Evolutionary conservation across 1,140 invertebrate genomes (phyloP), one percentile per base, ranked within the genome.

Genomic region (Camponotus pennsylvanicus): DNA sequence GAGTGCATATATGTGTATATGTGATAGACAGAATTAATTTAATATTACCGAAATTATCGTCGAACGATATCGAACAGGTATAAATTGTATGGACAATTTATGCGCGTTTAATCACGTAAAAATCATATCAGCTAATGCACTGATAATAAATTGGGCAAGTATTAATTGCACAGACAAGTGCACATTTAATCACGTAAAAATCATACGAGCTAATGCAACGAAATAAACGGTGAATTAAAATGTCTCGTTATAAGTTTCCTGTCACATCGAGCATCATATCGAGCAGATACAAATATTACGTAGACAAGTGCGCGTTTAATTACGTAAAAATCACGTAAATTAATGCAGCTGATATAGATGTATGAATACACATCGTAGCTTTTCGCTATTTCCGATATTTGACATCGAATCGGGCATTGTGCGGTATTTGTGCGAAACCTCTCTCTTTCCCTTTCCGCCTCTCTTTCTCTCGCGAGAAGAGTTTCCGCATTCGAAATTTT

Each of bases 151-250:
- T 80, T 69, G 64, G 64, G 34, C 64, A 40, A 18, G 15, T 70
- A 70, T 80, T 70, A 80, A 80, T 80, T 70, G 64, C 64, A 15
- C 77, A 11, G 77, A 80, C 66, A 57, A 55, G 66, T 70, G 52
- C 49, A 37, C 78, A 42, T 80, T 80, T 83, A 83, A 83, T 75
- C 55, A 61, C 27, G 45, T 45, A 69, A 80, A 69, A 69, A 80
- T 69, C 64, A 40, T 34, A 55, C 64, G 8, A n/a, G 64, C 64
- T 55, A 69, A 80, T 69, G 45, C 77, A 34, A 32, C 32, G 34
- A 69, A 69, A 69, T 69, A 55, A 52, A 55, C n/a, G 63, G n/a
- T 21, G 34, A 55, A 69, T 69, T 80, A 80, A 80, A 80, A 69
- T 40, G 40, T 77, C 57, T 42, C 57, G 57, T 64, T 64, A 64